Conservation (phyloP, 2,113 vertebrate species). For the Dicaeum eximium region DNA sequence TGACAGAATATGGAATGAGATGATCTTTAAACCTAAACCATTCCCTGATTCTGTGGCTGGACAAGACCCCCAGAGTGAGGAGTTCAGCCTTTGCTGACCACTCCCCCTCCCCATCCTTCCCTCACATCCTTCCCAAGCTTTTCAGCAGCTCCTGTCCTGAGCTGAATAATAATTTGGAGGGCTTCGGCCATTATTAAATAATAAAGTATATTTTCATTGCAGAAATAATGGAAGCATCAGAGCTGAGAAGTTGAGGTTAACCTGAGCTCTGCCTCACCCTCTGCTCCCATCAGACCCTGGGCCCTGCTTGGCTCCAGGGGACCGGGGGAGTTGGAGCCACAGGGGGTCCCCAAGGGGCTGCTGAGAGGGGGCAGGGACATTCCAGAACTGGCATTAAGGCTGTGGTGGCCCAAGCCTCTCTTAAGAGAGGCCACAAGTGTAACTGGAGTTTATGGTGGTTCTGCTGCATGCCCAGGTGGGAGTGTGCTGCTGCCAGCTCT, state of each 20-base stretch:
- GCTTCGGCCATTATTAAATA: constrained; percentile 36
- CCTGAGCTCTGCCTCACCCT: not conserved
- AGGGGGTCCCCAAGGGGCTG: not conserved
- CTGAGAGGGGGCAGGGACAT: not conserved
- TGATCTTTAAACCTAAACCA: not conserved
- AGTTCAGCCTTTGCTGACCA: not conserved
- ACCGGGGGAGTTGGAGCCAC: not conserved
- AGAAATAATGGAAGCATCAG: constrained; percentile 38
- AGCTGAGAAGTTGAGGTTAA: constrained; percentile 30
- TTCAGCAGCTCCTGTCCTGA: not conserved
- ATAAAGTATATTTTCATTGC: constrained; percentile 15
- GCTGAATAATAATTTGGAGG: constrained; percentile 38
- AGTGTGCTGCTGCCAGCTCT: not conserved
- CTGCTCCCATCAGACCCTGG: not conserved
- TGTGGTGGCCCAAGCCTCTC: not conserved
- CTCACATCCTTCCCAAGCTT: not conserved
- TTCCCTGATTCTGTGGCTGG: not conserved
- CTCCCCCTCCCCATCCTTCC: not conserved
- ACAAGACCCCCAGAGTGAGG: not conserved
- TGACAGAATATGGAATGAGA: not conserved
- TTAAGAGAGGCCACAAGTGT: accelerated
- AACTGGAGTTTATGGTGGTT: not conserved
- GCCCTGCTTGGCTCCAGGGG: accelerated
- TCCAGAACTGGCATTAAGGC: not conserved
- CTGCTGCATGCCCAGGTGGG: not conserved